Evolutionary conservation across 2,888 invertebrate species (phyloP).

Genomic region (Agrochola lota): DNA sequence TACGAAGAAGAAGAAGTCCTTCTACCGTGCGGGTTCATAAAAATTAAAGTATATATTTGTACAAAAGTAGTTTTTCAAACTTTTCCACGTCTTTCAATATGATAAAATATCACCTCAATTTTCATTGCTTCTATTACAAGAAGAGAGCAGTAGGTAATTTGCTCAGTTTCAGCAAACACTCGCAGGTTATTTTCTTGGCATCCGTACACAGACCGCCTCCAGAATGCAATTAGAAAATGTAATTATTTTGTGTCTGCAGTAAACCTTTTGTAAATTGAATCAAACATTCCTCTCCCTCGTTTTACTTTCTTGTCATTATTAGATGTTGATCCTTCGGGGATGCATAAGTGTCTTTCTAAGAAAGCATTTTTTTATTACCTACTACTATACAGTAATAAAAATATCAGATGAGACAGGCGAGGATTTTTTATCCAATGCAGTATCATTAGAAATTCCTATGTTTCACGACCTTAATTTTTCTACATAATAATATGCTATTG

Average conservation of each 20-base stretch:
- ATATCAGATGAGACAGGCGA: not conserved
- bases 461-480: not conserved
- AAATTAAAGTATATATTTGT: too few relatives aligned
- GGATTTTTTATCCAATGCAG: not conserved
- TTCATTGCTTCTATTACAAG: not conserved
- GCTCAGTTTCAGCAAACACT: slow-evolving; percentile 7
- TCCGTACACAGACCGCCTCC: slow-evolving; percentile 27
- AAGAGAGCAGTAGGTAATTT: not conserved
- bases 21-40: too few relatives aligned
- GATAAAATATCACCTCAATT: not conserved
- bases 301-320: slow-evolving; percentile 10
- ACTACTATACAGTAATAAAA: too few relatives aligned
- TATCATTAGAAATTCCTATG: not conserved
- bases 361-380: not conserved
- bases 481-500: not conserved
- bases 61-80: too few relatives aligned
- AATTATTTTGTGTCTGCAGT: slow-evolving; percentile 46
- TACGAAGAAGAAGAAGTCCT: too few relatives aligned
- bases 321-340: slow-evolving; percentile 1
- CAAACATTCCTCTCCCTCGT: slow-evolving; percentile 11
- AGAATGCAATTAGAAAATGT: slow-evolving; percentile 55
- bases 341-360: not conserved
- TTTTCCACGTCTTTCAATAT: not conserved
- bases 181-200: slow-evolving; percentile 26
- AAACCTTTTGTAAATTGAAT: slow-evolving; percentile 45